Evolutionary conservation across 2,797 vertebrate species (phyloP).

Genomic region (Semotilus atromaculatus): DNA sequence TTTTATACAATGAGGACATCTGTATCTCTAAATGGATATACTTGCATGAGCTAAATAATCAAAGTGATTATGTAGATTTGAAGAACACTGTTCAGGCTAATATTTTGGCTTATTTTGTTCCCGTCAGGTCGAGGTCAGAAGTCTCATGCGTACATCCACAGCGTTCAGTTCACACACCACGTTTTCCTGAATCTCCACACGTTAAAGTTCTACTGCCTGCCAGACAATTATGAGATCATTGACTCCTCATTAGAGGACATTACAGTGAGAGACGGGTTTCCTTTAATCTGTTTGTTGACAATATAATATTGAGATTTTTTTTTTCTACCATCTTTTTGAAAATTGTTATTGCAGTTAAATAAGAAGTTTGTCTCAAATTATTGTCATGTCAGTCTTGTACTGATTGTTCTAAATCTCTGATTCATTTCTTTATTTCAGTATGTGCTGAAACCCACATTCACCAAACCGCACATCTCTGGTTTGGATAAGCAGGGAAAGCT

Average conservation of each 20-base stretch:
- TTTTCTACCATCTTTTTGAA: not conserved
- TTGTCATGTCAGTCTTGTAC: slow-evolving; percentile 6
- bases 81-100: not conserved
- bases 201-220: slow-evolving; percentile 96
- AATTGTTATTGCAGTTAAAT: not conserved
- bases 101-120: not conserved
- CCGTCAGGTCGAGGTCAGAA: slow-evolving; percentile 90
- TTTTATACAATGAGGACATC: not conserved
- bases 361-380: not conserved
- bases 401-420: not conserved
- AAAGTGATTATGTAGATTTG: not conserved
- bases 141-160: slow-evolving; percentile 97
- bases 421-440: slow-evolving; percentile 78
- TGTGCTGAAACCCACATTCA: slow-evolving; percentile 95
- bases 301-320: not conserved
- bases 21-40: not conserved
- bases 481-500: slow-evolving; percentile 96
- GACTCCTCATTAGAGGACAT: slow-evolving; percentile 97
- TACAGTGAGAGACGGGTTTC: slow-evolving; percentile 77
- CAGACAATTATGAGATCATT: slow-evolving; percentile 98
- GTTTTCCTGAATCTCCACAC: slow-evolving; percentile 98
- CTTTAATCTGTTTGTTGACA: not conserved
- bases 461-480: slow-evolving; percentile 88
- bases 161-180: slow-evolving; percentile 94
- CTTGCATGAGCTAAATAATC: not conserved